Base-by-base conservation (phyloP, 2,888 invertebrate genomes). In the Lymantria dispar region DNA sequence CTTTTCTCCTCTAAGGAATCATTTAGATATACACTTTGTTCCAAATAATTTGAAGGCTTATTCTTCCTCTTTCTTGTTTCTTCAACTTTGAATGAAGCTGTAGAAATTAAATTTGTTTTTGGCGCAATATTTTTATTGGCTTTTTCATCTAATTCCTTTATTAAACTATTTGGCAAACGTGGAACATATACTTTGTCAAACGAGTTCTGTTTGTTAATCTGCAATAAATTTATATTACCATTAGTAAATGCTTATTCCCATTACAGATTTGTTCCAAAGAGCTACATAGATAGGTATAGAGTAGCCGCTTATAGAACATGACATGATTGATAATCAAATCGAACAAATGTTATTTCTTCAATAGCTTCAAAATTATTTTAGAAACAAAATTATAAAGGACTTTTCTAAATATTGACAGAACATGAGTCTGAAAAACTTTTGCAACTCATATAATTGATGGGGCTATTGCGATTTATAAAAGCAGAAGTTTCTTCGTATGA, bases 1-100 rank as follows among this genome's bases (percentile, higher is more conserved):
- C 75, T 79, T 50, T 68, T 70, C 31, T 64, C 62, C 10, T 63
- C 56, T 8, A 60, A 53, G 8, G 75, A 65, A 15, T 80, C 80
- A 58, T 87, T 82, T n/a, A 87, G 56, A 60, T 80, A 87, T 37
- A 91, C 68, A 67, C 86, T 90, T 58, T 90, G 82, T 78, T 91
- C 91, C 53, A 91, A 74, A 63, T 83, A 90, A 48, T 78, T 76
- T 7, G 90, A 90, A 2, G 90, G 90, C 62, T 87, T 89, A 49
- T 72, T 83, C 60, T 70, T 83, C 38, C 75, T 74, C 54, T 61
- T 74, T 48, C 58, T 76, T 1, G 74, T 60, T 62, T 82, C 72
- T 76, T 86, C 80, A 0, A 91, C 85, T 40, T 67, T 30, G 58
- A 91, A 91, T n/a, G 74, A 56, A 13, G 84, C 73, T 14, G 91